These are phyloP conservation scores for Ligdia adustata DNA, from an alignment of 2,888 invertebrate genomes.

Conservation along the genomic window DNA sequence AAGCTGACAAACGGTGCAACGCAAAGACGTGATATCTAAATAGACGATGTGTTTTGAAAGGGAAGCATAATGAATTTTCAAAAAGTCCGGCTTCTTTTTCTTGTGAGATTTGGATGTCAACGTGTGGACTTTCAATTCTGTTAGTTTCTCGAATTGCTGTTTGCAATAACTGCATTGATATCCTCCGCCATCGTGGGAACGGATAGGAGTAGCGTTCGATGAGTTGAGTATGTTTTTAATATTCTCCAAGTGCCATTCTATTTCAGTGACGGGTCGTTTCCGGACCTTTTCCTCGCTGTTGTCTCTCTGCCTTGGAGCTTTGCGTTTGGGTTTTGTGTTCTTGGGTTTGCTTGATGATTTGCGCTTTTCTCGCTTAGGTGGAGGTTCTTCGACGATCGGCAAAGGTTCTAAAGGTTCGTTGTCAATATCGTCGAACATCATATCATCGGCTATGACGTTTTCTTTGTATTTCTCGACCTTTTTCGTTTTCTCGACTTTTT, in stretches of 20 bases:
- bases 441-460: conserved; percentile 17
- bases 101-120: conserved; percentile 34
- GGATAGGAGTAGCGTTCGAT: conserved; percentile 65
- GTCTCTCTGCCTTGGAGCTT: conserved; percentile 10
- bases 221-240: conserved; percentile 53
- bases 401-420: conserved; percentile 19
- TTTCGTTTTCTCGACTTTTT: conserved; percentile 7
- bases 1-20: conserved; percentile 54
- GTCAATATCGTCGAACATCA: conserved; percentile 20
- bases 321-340: conserved; percentile 9
- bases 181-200: conserved; percentile 49
- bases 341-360: conserved; percentile 7
- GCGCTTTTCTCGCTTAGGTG: conserved; percentile 10
- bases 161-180: conserved; percentile 66
- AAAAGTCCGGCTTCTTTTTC: conserved; percentile 48
- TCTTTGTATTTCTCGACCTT: conserved; percentile 18
- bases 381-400: conserved; percentile 12
- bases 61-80: conserved; percentile 45
- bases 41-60: conserved; percentile 59
- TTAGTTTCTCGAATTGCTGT: conserved; percentile 53
- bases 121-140: conserved; percentile 58
- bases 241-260: conserved; percentile 65
- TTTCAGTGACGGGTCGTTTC: conserved; percentile 44
- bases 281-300: conserved; percentile 31
- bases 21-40: conserved; percentile 58